Conservation (phyloP, 92 coral and sea anemone genomes). For the Parazoanthus darwini region DNA sequence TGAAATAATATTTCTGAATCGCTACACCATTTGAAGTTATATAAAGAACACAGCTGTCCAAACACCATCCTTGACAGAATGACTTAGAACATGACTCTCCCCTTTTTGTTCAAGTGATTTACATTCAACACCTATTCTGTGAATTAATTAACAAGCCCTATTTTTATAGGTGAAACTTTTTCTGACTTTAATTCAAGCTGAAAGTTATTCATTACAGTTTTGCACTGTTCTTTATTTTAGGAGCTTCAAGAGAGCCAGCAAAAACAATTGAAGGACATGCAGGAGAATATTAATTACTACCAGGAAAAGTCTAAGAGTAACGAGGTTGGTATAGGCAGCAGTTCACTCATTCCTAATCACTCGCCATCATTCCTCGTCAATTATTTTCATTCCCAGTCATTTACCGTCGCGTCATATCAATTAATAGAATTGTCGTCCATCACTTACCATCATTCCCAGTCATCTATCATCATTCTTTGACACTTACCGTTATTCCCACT, state of each 20-base stretch:
- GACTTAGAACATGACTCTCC: too few species aligned
- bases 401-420: neutral
- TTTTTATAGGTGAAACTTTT: neutral
- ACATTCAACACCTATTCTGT: too few species aligned
- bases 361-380: neutral
- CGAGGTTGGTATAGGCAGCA: slow-evolving; percentile 56
- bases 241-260: slow-evolving; percentile 86
- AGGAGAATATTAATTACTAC: slow-evolving; percentile 81
- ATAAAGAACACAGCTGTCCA: too few species aligned
- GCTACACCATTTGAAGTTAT: too few species aligned
- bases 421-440: neutral
- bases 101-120: too few species aligned
- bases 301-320: slow-evolving; percentile 77
- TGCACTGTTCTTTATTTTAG: slow-evolving; percentile 32
- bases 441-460: neutral
- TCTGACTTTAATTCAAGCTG: neutral
- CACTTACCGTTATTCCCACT: too few species aligned
- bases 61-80: too few species aligned
- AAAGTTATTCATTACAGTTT: neutral
- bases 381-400: neutral
- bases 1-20: too few species aligned
- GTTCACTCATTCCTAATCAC: neutral
- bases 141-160: too few species aligned
- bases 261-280: slow-evolving; percentile 82
- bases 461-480: neutral